Evolutionary conservation across 1,140 invertebrate genomes (phyloP).

Genomic region (Diploscapter pachys): DNA sequence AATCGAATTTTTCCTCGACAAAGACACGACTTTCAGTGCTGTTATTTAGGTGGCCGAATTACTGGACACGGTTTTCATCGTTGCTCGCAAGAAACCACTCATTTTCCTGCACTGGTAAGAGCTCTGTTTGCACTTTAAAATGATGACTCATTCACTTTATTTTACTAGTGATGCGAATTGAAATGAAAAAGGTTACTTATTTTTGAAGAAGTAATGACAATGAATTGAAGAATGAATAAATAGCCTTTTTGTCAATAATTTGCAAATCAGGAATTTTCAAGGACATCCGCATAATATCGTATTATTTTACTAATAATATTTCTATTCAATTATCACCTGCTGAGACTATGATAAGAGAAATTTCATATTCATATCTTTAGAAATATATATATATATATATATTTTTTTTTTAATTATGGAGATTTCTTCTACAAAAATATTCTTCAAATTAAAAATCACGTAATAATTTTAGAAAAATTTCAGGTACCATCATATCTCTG

Average conservation of each 20-base stretch:
- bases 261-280: background rate
- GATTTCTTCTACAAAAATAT: conserved; percentile 73
- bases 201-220: background rate
- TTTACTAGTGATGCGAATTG: background rate
- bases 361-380: background rate
- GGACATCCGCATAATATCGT: too few species aligned
- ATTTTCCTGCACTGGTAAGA: background rate
- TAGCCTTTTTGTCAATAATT: background rate
- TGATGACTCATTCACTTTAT: conserved; percentile 62
- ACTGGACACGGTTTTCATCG: background rate
- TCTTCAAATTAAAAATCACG: conserved; percentile 60
- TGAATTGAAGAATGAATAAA: background rate
- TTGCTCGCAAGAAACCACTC: background rate
- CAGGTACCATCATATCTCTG: conserved; percentile 52
- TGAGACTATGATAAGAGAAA: background rate
- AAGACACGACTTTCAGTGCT: conserved; percentile 84
- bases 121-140: conserved; percentile 23
- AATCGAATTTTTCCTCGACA: conserved; percentile 66
- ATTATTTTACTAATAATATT: background rate
- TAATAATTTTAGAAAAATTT: conserved; percentile 64
- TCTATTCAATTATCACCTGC: background rate
- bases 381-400: too few species aligned
- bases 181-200: background rate
- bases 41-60: conserved; percentile 63
- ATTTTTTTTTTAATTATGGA: background rate